Percentiles rank a stretch among this genome's conserved stretches.
phyloP scores from a whole-genome alignment of 2,113 vertebrate species.

The Grallaria varia region DNA sequence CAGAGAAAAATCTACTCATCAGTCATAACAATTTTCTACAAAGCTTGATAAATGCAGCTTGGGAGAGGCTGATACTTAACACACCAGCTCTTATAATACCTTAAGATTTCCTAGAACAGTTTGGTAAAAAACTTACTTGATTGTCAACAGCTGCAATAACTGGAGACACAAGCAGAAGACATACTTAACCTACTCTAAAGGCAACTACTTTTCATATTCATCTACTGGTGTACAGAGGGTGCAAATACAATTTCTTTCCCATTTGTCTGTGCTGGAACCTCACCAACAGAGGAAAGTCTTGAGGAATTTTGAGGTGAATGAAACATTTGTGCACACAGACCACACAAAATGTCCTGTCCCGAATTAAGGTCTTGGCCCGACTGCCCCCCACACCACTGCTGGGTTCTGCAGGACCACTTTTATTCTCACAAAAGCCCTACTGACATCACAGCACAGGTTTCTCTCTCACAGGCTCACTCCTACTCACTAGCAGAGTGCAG shows the following conservation, averaged over 20 bases:
- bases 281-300: neutral
- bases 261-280: neutral
- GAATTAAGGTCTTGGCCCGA: neutral
- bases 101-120: neutral
- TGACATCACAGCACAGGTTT: neutral
- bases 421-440: neutral
- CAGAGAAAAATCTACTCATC: neutral
- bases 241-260: fast-evolving
- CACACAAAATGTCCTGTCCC: neutral
- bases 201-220: neutral
- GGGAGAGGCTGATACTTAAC: neutral
- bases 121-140: neutral
- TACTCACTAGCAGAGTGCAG: neutral
- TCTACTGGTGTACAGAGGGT: neutral
- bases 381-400: fast-evolving
- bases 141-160: neutral
- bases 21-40: slow-evolving; percentile 2
- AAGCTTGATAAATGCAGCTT: neutral
- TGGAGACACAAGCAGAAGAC: neutral
- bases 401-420: neutral
- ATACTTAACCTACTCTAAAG: neutral
- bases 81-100: neutral
- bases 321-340: neutral
- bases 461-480: neutral
- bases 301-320: neutral